A percentile compares a stretch with the other conserved stretches of the same genome.
Evolutionary conservation across 2,888 invertebrate species (phyloP).

Genomic region (Anoplius nigerrimus): DNA sequence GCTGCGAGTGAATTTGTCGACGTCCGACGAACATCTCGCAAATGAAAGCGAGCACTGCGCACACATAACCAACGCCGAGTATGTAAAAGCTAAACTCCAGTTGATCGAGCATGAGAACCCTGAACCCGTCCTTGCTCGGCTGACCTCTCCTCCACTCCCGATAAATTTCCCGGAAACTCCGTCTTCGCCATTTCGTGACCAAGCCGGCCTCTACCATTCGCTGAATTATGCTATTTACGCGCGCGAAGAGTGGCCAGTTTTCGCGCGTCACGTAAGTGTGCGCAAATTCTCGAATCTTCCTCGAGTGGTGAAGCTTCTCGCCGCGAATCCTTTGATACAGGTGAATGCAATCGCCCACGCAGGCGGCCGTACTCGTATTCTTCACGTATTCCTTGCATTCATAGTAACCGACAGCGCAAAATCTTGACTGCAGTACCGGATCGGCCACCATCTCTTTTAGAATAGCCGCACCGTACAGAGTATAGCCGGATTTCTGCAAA

Average conservation of each 20-base stretch:
- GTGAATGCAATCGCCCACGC: constrained; percentile 42
- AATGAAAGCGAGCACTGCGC: constrained; percentile 25
- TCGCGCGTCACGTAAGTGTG: constrained; percentile 39
- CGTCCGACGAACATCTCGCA: constrained; percentile 20
- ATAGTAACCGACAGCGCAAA: constrained; percentile 15
- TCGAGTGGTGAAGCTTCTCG: constrained; percentile 32
- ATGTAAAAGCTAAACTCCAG: constrained; percentile 38
- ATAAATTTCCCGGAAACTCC: background rate
- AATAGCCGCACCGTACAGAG: constrained; percentile 29
- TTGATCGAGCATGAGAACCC: constrained; percentile 24
- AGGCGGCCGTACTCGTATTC: constrained; percentile 17
- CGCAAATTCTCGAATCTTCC: constrained; percentile 12
- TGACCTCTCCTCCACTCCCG: background rate
- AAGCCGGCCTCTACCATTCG: constrained; percentile 40
- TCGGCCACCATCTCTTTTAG: constrained; percentile 15
- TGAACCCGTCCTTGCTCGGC: background rate
- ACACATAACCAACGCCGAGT: constrained; percentile 24
- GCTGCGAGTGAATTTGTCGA: background rate
- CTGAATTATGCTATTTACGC: constrained; percentile 35
- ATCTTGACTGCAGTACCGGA: constrained; percentile 22
- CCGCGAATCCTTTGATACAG: constrained; percentile 13
- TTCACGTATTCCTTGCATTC: constrained; percentile 35
- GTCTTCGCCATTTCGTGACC: constrained; percentile 28
- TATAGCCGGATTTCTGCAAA: constrained; percentile 26
- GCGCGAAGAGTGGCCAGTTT: constrained; percentile 47